These are phyloP conservation scores for Luidia sarsii DNA, from an alignment of 53 echinoderm and acorn worm genomes.

Conservation along the genomic window DNA sequence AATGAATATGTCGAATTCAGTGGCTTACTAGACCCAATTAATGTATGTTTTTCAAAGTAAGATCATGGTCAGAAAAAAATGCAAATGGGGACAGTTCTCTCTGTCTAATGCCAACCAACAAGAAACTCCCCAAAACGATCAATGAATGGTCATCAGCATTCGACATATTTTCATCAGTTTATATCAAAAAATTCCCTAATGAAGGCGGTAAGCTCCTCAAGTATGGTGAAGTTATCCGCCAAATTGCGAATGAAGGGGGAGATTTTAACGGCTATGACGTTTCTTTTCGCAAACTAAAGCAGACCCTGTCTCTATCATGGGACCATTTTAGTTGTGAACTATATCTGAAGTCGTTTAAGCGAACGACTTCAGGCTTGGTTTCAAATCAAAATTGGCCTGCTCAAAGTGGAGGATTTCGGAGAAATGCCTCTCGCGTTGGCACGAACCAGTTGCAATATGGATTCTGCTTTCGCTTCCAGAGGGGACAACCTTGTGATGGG, in stretches of 20 bases:
- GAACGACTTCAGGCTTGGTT: not conserved
- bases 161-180: not conserved
- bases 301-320: not conserved
- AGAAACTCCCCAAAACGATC: conserved; percentile 3
- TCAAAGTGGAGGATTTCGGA: not conserved
- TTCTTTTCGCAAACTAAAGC: conserved; percentile 3
- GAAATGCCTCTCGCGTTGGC: not conserved
- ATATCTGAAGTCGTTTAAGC: not conserved
- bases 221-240: conserved; percentile 1
- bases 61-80: conserved; percentile 1
- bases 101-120: not conserved
- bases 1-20: conserved; percentile 7
- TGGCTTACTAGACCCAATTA: not conserved
- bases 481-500: not conserved
- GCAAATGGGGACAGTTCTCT: conserved; percentile 1
- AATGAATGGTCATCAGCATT: conserved; percentile 5
- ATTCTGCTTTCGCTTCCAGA: not conserved
- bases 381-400: not conserved
- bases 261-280: conserved; percentile 8
- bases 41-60: not conserved
- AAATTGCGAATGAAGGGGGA: conserved; percentile 3
- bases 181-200: not conserved
- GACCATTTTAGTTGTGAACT: not conserved
- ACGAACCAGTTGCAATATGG: not conserved
- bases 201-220: conserved; percentile 3